Percentiles rank a stretch among this genome's conserved stretches.
phyloP scores from a whole-genome alignment of 2,888 invertebrate species.

The Dioctria rufipes region DNA sequence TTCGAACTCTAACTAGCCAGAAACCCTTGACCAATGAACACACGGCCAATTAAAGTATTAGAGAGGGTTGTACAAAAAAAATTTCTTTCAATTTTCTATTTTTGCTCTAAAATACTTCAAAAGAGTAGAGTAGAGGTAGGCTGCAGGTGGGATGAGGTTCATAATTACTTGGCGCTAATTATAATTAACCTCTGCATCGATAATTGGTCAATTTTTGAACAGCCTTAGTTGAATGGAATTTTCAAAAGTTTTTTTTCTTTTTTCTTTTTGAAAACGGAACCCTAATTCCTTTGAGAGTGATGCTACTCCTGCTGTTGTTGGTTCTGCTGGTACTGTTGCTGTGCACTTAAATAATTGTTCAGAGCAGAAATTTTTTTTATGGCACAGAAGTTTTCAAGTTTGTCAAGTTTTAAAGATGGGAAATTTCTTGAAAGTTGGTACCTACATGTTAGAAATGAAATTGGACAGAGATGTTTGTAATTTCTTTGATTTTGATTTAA shows the following conservation, averaged over 20 bases:
- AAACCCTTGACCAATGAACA: background rate
- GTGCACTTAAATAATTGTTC: background rate
- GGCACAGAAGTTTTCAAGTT: conserved; percentile 5
- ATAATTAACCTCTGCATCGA: conserved; percentile 25
- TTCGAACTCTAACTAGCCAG: background rate
- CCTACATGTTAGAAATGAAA: too few species aligned
- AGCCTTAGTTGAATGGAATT: background rate
- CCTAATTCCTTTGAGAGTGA: background rate
- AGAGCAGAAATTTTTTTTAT: background rate
- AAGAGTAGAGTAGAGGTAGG: background rate
- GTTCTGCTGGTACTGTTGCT: background rate
- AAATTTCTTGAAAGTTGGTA: conserved; percentile 5
- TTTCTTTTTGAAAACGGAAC: background rate
- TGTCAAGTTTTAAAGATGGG: conserved; percentile 23
- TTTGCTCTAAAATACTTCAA: conserved; percentile 14
- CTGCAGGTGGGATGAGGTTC: background rate
- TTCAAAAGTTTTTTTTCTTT: background rate
- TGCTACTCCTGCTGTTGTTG: background rate
- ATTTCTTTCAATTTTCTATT: background rate
- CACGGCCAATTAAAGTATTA: conserved; percentile 25
- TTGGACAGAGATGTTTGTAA: too few species aligned
- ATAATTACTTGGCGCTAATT: conserved; percentile 1
- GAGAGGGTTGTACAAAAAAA: background rate
- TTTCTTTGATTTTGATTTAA: too few species aligned
- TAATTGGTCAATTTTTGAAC: conserved; percentile 12